A percentile compares a stretch with the other conserved stretches of the same genome.
Evolutionary conservation across 2,888 invertebrate genomes (phyloP).

Genomic region (Antheraea yamamai): DNA sequence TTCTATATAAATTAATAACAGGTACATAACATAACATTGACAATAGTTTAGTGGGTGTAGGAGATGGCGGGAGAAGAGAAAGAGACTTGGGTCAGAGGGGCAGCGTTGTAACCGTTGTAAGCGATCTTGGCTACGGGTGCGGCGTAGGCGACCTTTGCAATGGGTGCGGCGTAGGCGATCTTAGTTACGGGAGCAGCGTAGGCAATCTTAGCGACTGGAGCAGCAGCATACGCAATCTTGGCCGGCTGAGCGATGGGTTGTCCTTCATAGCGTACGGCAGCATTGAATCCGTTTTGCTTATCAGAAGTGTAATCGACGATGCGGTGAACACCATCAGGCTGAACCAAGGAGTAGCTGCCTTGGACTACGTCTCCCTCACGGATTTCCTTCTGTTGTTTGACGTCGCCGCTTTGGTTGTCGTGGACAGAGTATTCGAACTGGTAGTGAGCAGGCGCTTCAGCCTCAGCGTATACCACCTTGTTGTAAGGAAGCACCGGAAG

Average conservation of each 20-base stretch:
- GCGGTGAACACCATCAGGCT: constrained; percentile 72
- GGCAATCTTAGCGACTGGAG: constrained; percentile 42
- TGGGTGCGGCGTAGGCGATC: constrained; percentile 42
- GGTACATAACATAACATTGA: constrained; percentile 20
- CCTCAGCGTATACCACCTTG: constrained; percentile 59
- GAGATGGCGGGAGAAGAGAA: constrained; percentile 67
- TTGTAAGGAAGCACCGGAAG: constrained; percentile 49
- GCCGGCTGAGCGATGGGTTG: constrained; percentile 47
- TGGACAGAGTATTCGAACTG: constrained; percentile 73
- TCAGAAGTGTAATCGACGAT: constrained; percentile 75
- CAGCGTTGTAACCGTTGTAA: constrained; percentile 31
- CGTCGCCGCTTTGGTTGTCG: constrained; percentile 69
- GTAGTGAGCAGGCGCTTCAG: constrained; percentile 68
- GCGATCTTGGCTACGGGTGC: constrained; percentile 34
- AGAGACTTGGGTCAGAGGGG: constrained; percentile 54
- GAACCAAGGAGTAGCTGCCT: constrained; percentile 75
- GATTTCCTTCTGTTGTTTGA: constrained; percentile 73
- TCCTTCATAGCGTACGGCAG: constrained; percentile 71
- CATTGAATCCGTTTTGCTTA: constrained; percentile 72
- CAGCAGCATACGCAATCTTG: constrained; percentile 35
- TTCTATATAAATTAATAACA: constrained; percentile 2
- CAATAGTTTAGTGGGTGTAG: constrained; percentile 61
- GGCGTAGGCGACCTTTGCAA: constrained; percentile 43
- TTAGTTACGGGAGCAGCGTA: constrained; percentile 51
- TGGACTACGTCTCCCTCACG: constrained; percentile 71